Evolutionary conservation across 2,113 vertebrate species (phyloP).

Genomic region (Rousettus leschenaultii): DNA sequence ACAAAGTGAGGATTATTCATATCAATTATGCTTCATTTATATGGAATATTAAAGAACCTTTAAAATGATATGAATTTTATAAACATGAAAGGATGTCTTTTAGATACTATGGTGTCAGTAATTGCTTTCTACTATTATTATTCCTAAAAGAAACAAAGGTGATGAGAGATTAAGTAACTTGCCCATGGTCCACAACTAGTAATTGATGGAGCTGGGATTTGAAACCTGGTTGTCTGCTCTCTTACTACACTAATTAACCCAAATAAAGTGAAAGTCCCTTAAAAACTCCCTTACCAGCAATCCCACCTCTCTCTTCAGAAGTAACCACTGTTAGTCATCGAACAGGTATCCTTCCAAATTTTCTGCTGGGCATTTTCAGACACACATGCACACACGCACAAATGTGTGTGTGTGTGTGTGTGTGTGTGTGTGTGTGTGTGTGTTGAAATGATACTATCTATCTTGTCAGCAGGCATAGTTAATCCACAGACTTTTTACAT

Average conservation of each 20-base stretch:
- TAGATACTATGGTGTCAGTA: neutral
- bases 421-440: too few relatives aligned
- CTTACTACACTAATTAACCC: neutral
- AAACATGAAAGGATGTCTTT: neutral
- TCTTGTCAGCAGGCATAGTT: neutral
- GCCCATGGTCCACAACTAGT: neutral
- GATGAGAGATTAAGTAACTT: neutral
- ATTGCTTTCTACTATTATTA: neutral
- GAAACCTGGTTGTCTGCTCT: neutral
- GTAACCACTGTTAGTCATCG: neutral
- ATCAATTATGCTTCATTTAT: neutral
- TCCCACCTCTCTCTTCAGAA: neutral
- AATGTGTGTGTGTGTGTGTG: too few relatives aligned
- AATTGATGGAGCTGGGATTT: neutral
- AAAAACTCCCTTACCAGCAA: neutral
- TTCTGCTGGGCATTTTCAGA: neutral
- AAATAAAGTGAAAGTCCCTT: neutral
- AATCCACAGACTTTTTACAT: neutral
- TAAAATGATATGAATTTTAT: neutral
- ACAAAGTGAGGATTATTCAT: neutral
- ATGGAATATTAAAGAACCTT: neutral
- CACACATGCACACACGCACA: neutral
- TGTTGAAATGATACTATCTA: too few relatives aligned
- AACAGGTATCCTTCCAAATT: neutral
- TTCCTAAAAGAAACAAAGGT: neutral